Base-by-base conservation (phyloP, 2,888 invertebrate genomes). In the Sympetrum striolatum region DNA sequence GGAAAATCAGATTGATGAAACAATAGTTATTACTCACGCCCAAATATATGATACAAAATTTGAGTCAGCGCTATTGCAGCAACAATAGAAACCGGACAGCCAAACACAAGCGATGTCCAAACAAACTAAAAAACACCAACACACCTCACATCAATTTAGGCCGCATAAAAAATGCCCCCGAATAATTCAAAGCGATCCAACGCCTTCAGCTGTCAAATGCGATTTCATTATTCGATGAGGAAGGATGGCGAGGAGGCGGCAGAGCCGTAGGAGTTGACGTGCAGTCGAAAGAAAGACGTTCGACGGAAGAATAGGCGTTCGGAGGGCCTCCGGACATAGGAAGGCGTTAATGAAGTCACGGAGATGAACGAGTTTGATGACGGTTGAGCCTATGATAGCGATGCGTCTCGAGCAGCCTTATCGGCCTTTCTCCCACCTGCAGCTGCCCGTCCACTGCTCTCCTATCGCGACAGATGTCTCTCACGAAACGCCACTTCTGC, bases 381-480 rank as follows among this genome's bases (percentile, higher is more conserved):
- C 73, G 10, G 25, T 31, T 73, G 73, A 31, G 31, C 12, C 73
- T 73, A 73, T 31, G 73, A 73, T 73, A 31, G 25, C 73, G 0
- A 44, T 44, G 10, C 44, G 44, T 44, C 73, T 22, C 73, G 25
- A 31, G 18, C 10, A 6, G 73, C 73, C 73, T 73, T 73, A 73
- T 73, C 73, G 25, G 58, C 58, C 48, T 39, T 8, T 35, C 58
- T 53, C 58, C 73, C 73, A 73, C 73, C 73, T 73, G 73, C 73
- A 73, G 73, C 73, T 73, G 73, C 12, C 73, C 25, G 3, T 12
- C n/a, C 64, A 25, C 73, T 22, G 60, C 37, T 35, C 18, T 53
- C 35, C 82, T 58, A 86, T 86, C 64, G 86, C 86, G 86, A 86
- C 86, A 86, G 86, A 86, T 86, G 86, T 86, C 86, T 60, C 60